These are phyloP conservation scores for Cordilura impudica DNA, from an alignment of 2,888 invertebrate species.

Conservation along the genomic window DNA sequence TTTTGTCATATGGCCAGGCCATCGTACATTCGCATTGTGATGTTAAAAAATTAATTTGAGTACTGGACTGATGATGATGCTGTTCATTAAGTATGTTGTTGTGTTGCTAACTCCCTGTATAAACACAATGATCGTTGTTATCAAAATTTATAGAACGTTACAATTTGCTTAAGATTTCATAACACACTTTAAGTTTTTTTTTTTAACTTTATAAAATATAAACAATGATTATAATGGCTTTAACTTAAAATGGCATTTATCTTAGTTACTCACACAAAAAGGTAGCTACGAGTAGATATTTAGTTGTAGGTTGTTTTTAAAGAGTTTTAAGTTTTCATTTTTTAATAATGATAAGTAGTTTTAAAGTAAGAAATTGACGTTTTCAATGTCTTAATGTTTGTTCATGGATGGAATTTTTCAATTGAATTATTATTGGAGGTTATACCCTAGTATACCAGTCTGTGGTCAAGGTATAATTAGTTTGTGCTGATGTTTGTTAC, in stretches of 20 bases:
- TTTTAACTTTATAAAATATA: neutral
- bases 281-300: neutral
- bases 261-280: neutral
- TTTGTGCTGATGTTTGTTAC: too few relatives aligned
- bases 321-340: too few relatives aligned
- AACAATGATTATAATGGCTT: neutral
- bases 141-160: neutral
- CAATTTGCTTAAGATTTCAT: neutral
- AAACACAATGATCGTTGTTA: neutral
- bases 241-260: neutral
- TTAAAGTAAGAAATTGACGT: neutral
- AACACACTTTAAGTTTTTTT: neutral
- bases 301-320: neutral
- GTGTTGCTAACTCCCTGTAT: neutral
- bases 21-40: neutral
- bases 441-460: neutral
- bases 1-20: neutral
- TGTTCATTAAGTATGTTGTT: neutral
- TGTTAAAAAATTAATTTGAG: neutral
- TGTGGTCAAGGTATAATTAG: too few relatives aligned
- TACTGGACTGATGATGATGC: neutral
- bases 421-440: conserved; percentile 23
- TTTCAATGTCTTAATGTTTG: neutral
- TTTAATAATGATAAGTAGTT: neutral
- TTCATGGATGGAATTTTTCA: conserved; percentile 6